phyloP scores from a whole-genome alignment of 2,797 vertebrate genomes.

The Scarus forsteni region DNA sequence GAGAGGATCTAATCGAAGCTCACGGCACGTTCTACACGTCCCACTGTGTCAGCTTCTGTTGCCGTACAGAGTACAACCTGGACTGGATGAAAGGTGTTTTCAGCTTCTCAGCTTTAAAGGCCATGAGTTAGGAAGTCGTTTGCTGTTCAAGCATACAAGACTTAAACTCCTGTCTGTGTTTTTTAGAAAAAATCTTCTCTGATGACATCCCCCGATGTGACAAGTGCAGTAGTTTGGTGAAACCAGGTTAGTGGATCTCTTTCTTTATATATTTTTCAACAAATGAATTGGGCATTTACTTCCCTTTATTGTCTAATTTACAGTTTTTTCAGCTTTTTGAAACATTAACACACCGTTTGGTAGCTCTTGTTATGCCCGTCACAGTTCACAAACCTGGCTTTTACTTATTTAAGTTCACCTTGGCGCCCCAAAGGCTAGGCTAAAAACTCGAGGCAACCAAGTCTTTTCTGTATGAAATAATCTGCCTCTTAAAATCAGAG shows the following conservation, averaged over 20 bases:
- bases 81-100: slow-evolving; percentile 93
- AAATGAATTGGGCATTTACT: not conserved
- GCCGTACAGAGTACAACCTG: slow-evolving; percentile 86
- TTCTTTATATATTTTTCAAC: not conserved
- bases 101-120: not conserved
- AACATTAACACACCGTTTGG: not conserved
- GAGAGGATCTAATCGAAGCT: slow-evolving; percentile 90
- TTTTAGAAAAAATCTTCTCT: slow-evolving; percentile 89
- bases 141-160: not conserved
- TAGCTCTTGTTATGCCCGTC: too few relatives aligned
- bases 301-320: not conserved
- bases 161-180: slow-evolving; percentile 5
- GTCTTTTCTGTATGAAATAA: too few relatives aligned
- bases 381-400: not conserved
- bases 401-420: not conserved
- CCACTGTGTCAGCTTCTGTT: slow-evolving; percentile 88
- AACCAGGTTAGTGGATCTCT: slow-evolving; percentile 86
- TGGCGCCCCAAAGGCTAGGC: too few relatives aligned
- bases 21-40: slow-evolving; percentile 93
- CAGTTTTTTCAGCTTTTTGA: not conserved
- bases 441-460: too few relatives aligned
- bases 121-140: not conserved
- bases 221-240: slow-evolving; percentile 88
- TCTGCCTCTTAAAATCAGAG: too few relatives aligned
- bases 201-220: slow-evolving; percentile 90